phyloP scores from a whole-genome alignment of 2,113 vertebrate species.

The Microtus oregoni region DNA sequence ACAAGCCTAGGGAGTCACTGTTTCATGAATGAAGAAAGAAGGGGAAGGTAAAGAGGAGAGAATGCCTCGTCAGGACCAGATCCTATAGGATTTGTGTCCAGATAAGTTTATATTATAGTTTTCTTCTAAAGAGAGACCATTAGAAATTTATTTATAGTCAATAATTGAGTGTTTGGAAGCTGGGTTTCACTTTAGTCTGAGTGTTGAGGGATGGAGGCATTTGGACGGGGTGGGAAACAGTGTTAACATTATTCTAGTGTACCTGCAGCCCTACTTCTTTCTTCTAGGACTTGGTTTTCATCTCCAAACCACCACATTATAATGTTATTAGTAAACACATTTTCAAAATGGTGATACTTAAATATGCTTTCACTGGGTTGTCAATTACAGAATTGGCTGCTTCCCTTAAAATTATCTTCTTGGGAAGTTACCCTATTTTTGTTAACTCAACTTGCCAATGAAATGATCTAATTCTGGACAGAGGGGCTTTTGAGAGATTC shows the following conservation, averaged over 20 bases:
- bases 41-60: background rate
- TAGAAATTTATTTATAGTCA: background rate
- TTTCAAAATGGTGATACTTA: constrained; percentile 45
- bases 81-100: constrained; percentile 4
- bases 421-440: background rate
- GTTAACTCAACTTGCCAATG: constrained; percentile 4
- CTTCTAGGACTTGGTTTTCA: constrained; percentile 33
- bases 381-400: background rate
- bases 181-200: background rate
- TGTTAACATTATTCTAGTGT: background rate
- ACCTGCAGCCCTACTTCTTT: constrained; percentile 23
- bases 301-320: constrained; percentile 6
- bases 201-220: background rate
- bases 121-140: background rate
- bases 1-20: background rate
- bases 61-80: background rate
- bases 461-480: constrained; percentile 30
- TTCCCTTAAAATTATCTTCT: background rate
- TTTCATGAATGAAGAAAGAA: background rate
- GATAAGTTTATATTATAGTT: background rate
- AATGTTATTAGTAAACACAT: constrained; percentile 53
- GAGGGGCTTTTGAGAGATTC: background rate
- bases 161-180: background rate
- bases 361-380: constrained; percentile 8
- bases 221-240: background rate